Conservation (phyloP, 2,888 invertebrate genomes). For the Polyploca ridens region DNA sequence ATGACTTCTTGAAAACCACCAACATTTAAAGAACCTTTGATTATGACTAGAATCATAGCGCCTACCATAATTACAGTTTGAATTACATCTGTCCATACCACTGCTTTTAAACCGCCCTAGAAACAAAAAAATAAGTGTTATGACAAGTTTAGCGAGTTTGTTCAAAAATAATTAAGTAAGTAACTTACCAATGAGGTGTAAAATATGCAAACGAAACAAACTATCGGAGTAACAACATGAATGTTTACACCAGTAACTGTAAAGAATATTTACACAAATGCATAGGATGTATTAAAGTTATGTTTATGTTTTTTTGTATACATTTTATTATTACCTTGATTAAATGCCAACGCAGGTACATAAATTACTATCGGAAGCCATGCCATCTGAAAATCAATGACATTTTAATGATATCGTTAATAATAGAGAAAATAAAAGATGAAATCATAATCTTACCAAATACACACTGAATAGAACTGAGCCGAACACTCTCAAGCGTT, state of each 20-base stretch:
- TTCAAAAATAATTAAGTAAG: neutral
- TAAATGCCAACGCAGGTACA: conserved; percentile 89
- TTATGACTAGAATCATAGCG: conserved; percentile 86
- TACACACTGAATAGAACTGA: conserved; percentile 86
- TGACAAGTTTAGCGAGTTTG: neutral
- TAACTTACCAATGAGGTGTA: conserved; percentile 89
- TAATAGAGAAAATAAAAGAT: conserved; percentile 1
- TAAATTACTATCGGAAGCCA: conserved; percentile 90
- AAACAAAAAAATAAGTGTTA: conserved; percentile 23
- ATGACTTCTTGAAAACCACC: conserved; percentile 86
- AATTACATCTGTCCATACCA: conserved; percentile 90
- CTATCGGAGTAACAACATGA: conserved; percentile 89
- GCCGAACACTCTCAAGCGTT: conserved; percentile 86
- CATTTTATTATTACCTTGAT: conserved; percentile 83
- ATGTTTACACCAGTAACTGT: conserved; percentile 91
- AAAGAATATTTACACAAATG: conserved; percentile 36
- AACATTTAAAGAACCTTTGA: conserved; percentile 87
- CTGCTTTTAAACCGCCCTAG: conserved; percentile 88
- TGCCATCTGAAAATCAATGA: conserved; percentile 77
- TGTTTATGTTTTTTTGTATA: neutral
- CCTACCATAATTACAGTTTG: conserved; percentile 88
- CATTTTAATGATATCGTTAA: conserved; percentile 13
- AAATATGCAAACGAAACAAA: conserved; percentile 91
- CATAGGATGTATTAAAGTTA: neutral
- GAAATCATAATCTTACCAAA: conserved; percentile 78